Evolutionary conservation across 2,113 vertebrate genomes (phyloP).

Genomic region (Oncorhynchus tshawytscha): DNA sequence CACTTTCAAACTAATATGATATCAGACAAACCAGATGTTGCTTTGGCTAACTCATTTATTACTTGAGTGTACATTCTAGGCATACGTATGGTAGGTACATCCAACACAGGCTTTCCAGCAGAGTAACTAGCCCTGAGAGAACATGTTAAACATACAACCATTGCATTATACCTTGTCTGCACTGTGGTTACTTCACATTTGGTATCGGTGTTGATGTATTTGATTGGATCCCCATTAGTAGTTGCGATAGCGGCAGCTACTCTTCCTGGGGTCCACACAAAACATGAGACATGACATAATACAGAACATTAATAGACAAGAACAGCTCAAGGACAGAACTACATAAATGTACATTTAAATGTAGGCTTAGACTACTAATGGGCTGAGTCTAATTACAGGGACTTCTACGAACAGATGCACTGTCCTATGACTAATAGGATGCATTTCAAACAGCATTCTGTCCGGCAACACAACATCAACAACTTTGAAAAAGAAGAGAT

Average conservation of each 20-base stretch:
- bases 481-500: constrained; percentile 20
- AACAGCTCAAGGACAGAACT: too few species aligned
- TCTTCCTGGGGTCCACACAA: too few species aligned
- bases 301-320: too few species aligned
- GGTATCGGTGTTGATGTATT: too few species aligned
- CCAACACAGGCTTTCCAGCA: constrained; percentile 20
- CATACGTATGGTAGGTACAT: constrained; percentile 34
- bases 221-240: too few species aligned
- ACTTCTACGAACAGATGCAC: constrained; percentile 11
- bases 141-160: constrained; percentile 34
- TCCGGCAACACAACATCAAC: constrained; percentile 29
- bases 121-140: constrained; percentile 41
- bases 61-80: constrained; percentile 30
- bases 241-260: too few species aligned
- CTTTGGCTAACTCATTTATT: constrained; percentile 59
- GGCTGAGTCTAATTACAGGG: constrained; percentile 11
- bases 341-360: neutral
- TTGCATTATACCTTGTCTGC: constrained; percentile 22
- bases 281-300: too few species aligned
- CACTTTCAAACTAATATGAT: neutral
- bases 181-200: neutral
- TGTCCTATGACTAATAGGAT: constrained; percentile 3
- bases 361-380: neutral
- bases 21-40: neutral
- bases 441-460: constrained; percentile 32